Evolutionary conservation across 2,797 vertebrate genomes (phyloP).

Genomic region (Rachycentron canadum): DNA sequence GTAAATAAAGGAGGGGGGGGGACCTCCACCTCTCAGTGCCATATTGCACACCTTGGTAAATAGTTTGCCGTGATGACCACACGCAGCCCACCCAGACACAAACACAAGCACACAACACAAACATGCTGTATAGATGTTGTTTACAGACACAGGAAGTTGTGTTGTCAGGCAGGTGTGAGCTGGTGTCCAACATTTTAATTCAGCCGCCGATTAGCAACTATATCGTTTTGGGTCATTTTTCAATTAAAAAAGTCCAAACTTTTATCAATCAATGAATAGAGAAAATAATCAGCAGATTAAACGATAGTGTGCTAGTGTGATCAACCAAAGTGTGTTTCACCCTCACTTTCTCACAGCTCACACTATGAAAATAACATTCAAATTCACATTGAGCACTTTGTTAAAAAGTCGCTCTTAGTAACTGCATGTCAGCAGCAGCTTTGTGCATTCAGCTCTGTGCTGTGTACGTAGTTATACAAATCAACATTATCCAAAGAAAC

Average conservation of each 20-base stretch:
- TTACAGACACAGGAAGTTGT: conserved; percentile 48
- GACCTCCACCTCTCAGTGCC: conserved; percentile 43
- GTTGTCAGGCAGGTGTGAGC: conserved; percentile 48
- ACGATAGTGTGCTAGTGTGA: background rate
- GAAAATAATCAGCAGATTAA: background rate
- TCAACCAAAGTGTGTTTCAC: background rate
- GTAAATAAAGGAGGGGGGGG: conserved; percentile 12
- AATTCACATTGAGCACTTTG: background rate
- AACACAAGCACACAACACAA: conserved; percentile 25
- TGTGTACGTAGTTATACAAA: background rate
- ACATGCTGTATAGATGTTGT: conserved; percentile 28
- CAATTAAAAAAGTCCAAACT: background rate
- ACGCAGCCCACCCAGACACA: conserved; percentile 18
- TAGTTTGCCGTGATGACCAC: conserved; percentile 58
- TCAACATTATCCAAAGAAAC: conserved; percentile 9
- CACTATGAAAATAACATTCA: background rate
- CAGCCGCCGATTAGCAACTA: background rate
- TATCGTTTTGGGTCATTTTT: background rate
- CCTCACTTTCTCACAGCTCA: background rate
- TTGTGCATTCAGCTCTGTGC: background rate
- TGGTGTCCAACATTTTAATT: background rate
- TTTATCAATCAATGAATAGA: background rate
- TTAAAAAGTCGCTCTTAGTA: background rate
- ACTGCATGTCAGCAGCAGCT: background rate
- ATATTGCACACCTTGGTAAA: conserved; percentile 64